phyloP scores from a whole-genome alignment of 1,140 invertebrate species.

The Zaprionus nigranus region DNA sequence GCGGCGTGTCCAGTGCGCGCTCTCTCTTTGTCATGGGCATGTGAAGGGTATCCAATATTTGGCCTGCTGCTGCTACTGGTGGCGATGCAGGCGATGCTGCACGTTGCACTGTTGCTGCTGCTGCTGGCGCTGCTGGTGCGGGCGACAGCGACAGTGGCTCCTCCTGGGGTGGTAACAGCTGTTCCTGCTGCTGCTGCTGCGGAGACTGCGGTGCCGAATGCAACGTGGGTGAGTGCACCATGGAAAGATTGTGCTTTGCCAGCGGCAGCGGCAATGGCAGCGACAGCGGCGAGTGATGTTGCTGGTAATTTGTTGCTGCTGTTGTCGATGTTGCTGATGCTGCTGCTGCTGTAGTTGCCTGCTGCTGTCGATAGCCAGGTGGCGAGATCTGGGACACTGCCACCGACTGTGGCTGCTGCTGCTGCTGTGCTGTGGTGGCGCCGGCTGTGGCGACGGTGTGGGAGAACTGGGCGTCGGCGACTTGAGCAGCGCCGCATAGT shows the following conservation, averaged over 20 bases:
- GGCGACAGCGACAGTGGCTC: slow-evolving; percentile 64
- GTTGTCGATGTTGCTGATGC: background rate
- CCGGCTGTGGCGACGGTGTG: slow-evolving; percentile 78
- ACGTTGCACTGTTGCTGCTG: slow-evolving; percentile 83
- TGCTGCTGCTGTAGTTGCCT: background rate
- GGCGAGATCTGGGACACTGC: slow-evolving; percentile 68
- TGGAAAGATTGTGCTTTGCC: slow-evolving; percentile 41
- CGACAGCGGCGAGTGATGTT: slow-evolving; percentile 48
- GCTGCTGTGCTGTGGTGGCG: slow-evolving; percentile 80
- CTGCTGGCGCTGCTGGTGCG: slow-evolving; percentile 43
- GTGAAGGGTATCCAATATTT: slow-evolving; percentile 42
- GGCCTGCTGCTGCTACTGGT: slow-evolving; percentile 33
- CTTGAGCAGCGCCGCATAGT: slow-evolving; percentile 93
- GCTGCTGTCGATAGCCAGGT: slow-evolving; percentile 40
- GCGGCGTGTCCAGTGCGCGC: slow-evolving; percentile 59
- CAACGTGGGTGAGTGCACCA: slow-evolving; percentile 76
- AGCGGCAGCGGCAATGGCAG: slow-evolving; percentile 42
- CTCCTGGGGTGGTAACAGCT: slow-evolving; percentile 69
- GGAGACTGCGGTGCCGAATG: slow-evolving; percentile 74
- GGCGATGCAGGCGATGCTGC: slow-evolving; percentile 82
- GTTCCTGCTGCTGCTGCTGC: slow-evolving; percentile 28
- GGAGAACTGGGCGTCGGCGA: slow-evolving; percentile 82
- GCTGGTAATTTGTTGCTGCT: slow-evolving; percentile 57
- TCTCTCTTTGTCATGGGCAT: slow-evolving; percentile 51
- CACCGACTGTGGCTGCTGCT: slow-evolving; percentile 54